These are phyloP conservation scores for Chelidonichthys spinosus DNA, from an alignment of 2,797 vertebrate species.

Conservation along the genomic window DNA sequence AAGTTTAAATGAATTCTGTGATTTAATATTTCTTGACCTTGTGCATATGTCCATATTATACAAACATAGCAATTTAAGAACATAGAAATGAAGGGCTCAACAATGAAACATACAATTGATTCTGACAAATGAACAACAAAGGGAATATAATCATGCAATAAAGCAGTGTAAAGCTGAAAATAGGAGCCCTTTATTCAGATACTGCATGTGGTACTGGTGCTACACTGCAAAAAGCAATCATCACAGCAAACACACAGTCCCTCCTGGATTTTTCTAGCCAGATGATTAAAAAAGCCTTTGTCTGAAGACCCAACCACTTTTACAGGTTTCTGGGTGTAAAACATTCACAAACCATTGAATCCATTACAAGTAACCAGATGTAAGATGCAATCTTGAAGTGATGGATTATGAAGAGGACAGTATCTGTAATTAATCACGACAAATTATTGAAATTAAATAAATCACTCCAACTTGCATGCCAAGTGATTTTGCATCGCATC, in stretches of 20 bases:
- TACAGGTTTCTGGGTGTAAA: neutral
- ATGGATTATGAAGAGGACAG: constrained; percentile 35
- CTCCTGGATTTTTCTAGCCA: neutral
- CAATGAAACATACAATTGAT: neutral
- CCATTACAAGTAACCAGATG: constrained; percentile 17
- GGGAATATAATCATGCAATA: neutral
- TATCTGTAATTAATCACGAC: constrained; percentile 48
- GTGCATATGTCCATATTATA: neutral
- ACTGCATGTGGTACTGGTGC: neutral
- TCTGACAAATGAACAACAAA: neutral
- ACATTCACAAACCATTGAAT: constrained; percentile 16
- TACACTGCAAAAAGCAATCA: constrained; percentile 10
- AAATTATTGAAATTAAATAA: constrained; percentile 44
- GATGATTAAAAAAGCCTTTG: neutral
- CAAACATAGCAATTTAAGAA: neutral
- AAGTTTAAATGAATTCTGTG: neutral
- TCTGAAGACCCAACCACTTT: neutral
- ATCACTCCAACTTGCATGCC: constrained; percentile 24
- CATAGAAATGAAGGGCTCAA: neutral
- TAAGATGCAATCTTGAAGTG: constrained; percentile 20
- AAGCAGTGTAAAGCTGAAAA: neutral
- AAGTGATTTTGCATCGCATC: constrained; percentile 15
- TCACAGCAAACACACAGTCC: neutral
- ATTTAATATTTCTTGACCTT: neutral
- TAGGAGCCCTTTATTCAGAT: constrained; percentile 5